Evolutionary conservation across 2,888 invertebrate species (phyloP), one percentile per base, ranked within the genome.

Genomic region (Dromius quadrimaculatus): DNA sequence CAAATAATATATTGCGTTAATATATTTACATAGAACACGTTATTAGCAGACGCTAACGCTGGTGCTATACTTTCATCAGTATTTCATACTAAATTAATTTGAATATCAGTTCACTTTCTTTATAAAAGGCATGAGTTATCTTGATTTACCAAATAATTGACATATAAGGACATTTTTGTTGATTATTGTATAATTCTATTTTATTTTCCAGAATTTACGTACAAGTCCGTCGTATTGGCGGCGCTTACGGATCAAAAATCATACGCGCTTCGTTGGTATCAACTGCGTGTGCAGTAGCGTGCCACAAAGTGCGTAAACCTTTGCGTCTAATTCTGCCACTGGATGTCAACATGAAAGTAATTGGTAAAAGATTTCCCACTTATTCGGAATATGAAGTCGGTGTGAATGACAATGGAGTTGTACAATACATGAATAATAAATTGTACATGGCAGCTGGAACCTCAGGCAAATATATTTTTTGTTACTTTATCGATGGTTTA

Each of bases 211-310:
- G 93, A 54, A 86, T 94, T 9, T 88, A 91, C 72, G 83, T 94
- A 0, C 82, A 84, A 43, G 90, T 93, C 0, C 85, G 88, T 2
- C 87, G 94, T 41, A 75, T 94, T 2, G 95, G 95, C 1, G 95
- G 95, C 6, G 92, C 84, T 0, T 96, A 91, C 78, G 95, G 95
- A 0, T 87, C 85, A 0, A 96, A 95, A 80, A 88, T 93, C 62
- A 85, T 87, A 0, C 85, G 93, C 3, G 81, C 86, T 3, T 80
- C 83, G 8, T 82, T 87, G 5, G 78, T 88, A 0, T 86, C 90
- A 0, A 85, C 87, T 20, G 90, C 90, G 0, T 88, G 91, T 71
- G 89, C 92, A 0, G 77, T 95, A 8, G 93, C 90, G 0, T 88
- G 91, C 0, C 80, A 87, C 73, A 85, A 86, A 45, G 80, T 89